phyloP scores from a whole-genome alignment of 2,888 invertebrate genomes.

The Agonopterix arenella region DNA sequence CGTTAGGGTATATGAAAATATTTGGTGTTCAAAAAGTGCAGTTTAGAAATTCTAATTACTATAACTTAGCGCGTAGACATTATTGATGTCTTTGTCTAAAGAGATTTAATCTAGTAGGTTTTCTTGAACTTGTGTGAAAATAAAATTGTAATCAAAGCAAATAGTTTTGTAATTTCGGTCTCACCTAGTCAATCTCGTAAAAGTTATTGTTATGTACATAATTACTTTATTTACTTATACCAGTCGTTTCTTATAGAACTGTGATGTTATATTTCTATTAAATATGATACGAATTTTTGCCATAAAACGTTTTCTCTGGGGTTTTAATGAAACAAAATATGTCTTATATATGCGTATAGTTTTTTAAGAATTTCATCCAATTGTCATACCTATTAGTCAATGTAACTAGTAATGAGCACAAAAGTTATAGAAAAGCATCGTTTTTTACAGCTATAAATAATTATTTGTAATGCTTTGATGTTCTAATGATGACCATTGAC shows the following conservation, averaged over 20 bases:
- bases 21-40: slow-evolving; percentile 67
- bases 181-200: slow-evolving; percentile 7
- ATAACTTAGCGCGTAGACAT: slow-evolving; percentile 45
- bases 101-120: slow-evolving; percentile 20
- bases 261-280: too few relatives aligned
- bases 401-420: too few relatives aligned
- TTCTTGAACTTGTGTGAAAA: slow-evolving; percentile 22
- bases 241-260: slow-evolving; percentile 16
- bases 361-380: too few relatives aligned
- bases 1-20: slow-evolving; percentile 58
- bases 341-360: too few relatives aligned
- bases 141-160: neutral
- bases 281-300: too few relatives aligned
- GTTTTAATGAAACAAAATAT: too few relatives aligned
- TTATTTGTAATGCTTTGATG: too few relatives aligned
- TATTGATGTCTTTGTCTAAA: slow-evolving; percentile 40
- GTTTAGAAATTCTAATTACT: slow-evolving; percentile 46
- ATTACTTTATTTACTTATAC: slow-evolving; percentile 24
- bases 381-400: too few relatives aligned
- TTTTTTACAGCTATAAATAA: too few relatives aligned
- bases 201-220: slow-evolving; percentile 22
- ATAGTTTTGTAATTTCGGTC: slow-evolving; percentile 13
- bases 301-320: too few relatives aligned
- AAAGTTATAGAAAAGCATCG: too few relatives aligned
- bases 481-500: too few relatives aligned